Evolutionary conservation across 2,113 vertebrate species (phyloP).

Genomic region (Garra rufa): DNA sequence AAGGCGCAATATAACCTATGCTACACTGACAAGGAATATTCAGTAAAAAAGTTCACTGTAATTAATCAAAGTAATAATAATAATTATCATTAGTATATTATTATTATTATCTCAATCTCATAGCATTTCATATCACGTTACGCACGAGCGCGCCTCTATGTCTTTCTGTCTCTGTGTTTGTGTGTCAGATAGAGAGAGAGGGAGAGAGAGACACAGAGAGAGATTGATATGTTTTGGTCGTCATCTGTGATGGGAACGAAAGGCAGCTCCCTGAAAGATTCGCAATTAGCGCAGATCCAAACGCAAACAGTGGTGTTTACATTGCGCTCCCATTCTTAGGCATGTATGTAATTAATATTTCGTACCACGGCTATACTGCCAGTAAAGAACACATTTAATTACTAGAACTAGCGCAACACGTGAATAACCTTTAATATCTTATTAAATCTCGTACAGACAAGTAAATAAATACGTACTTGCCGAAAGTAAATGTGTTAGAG

Average conservation of each 20-base stretch:
- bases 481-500: background rate
- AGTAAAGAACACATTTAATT: background rate
- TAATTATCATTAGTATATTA: background rate
- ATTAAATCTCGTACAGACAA: background rate
- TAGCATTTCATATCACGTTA: background rate
- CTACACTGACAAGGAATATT: background rate
- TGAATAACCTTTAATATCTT: background rate
- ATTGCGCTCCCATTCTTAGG: background rate
- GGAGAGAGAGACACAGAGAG: background rate
- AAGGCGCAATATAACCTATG: background rate
- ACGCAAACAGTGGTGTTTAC: background rate
- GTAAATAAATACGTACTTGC: background rate
- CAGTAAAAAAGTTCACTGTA: background rate
- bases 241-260: background rate
- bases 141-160: constrained; percentile 14
- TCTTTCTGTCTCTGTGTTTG: background rate
- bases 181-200: background rate
- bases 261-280: background rate
- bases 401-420: background rate
- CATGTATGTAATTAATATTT: background rate
- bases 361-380: background rate
- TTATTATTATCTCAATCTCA: background rate
- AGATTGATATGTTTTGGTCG: background rate
- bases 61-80: too few relatives aligned
- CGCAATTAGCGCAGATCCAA: background rate